Percentiles rank a stretch among this genome's conserved stretches.
Conservation (phyloP, 2,888 invertebrate genomes). For the Psylliodes chrysocephalus region DNA sequence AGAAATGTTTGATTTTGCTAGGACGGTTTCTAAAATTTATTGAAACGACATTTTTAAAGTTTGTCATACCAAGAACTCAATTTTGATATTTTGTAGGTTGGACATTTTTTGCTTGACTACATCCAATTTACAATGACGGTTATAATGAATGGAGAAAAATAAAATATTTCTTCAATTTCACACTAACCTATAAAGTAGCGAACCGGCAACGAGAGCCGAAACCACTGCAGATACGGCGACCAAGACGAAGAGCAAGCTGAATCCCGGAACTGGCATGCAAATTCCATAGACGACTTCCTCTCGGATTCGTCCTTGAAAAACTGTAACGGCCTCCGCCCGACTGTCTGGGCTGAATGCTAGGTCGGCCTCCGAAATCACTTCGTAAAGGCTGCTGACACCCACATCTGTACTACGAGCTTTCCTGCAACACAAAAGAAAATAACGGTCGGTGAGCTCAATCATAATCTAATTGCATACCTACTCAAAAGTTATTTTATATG, state of each 20-base stretch:
- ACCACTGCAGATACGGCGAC: constrained; percentile 89
- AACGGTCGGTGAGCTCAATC: too few relatives aligned
- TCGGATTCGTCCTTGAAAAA: constrained; percentile 86
- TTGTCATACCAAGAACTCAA: too few relatives aligned
- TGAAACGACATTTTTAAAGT: too few relatives aligned
- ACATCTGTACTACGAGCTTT: constrained; percentile 83
- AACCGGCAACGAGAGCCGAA: constrained; percentile 85
- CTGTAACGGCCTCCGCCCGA: constrained; percentile 83
- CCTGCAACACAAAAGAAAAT: constrained; percentile 10
- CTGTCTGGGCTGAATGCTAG: constrained; percentile 88
- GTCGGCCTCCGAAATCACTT: constrained; percentile 90
- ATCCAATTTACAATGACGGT: too few relatives aligned
- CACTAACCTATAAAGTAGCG: constrained; percentile 56
- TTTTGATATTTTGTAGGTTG: too few relatives aligned
- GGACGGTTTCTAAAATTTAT: too few relatives aligned
- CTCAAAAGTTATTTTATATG: too few relatives aligned
- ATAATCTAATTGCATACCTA: too few relatives aligned
- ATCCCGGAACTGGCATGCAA: constrained; percentile 89
- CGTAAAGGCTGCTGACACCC: constrained; percentile 89
- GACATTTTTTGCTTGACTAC: too few relatives aligned
- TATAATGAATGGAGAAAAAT: too few relatives aligned
- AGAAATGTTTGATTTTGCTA: too few relatives aligned
- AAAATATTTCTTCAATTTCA: background rate
- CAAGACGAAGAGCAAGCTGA: constrained; percentile 87
- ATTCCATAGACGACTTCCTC: constrained; percentile 93